Evolutionary conservation across 2,888 invertebrate genomes (phyloP).

Genomic region (Apotomis turbidana): DNA sequence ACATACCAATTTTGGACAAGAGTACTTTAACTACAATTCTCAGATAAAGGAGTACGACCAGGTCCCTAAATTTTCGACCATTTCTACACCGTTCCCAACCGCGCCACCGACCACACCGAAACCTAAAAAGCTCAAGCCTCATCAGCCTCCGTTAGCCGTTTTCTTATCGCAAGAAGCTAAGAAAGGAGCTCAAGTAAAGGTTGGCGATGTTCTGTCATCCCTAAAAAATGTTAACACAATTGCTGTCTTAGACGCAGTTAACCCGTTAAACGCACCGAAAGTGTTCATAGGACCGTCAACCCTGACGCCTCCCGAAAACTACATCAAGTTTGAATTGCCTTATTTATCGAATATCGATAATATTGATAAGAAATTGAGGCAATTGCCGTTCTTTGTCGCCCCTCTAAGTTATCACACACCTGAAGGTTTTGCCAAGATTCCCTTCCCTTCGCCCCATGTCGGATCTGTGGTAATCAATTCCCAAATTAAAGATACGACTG

Average conservation of each 20-base stretch:
- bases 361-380: slow-evolving; percentile 88
- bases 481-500: slow-evolving; percentile 62
- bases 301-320: slow-evolving; percentile 87
- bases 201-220: slow-evolving; percentile 88
- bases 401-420: slow-evolving; percentile 94
- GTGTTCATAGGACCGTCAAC: slow-evolving; percentile 93
- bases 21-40: slow-evolving; percentile 69
- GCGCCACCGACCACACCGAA: slow-evolving; percentile 73
- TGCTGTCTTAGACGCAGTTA: slow-evolving; percentile 89
- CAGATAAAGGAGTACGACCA: slow-evolving; percentile 60
- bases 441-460: slow-evolving; percentile 93
- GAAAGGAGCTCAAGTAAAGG: slow-evolving; percentile 80
- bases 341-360: slow-evolving; percentile 90
- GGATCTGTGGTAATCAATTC: slow-evolving; percentile 92
- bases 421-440: slow-evolving; percentile 92
- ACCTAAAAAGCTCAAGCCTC: slow-evolving; percentile 87
- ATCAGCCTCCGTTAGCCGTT: slow-evolving; percentile 93
- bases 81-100: slow-evolving; percentile 69
- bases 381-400: slow-evolving; percentile 93
- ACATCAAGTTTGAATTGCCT: slow-evolving; percentile 91
- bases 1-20: slow-evolving; percentile 57
- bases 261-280: slow-evolving; percentile 86
- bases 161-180: slow-evolving; percentile 86
- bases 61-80: slow-evolving; percentile 71
- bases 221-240: slow-evolving; percentile 89